Conservation (phyloP, 2,113 vertebrate species). For the Synodontis membranacea region DNA sequence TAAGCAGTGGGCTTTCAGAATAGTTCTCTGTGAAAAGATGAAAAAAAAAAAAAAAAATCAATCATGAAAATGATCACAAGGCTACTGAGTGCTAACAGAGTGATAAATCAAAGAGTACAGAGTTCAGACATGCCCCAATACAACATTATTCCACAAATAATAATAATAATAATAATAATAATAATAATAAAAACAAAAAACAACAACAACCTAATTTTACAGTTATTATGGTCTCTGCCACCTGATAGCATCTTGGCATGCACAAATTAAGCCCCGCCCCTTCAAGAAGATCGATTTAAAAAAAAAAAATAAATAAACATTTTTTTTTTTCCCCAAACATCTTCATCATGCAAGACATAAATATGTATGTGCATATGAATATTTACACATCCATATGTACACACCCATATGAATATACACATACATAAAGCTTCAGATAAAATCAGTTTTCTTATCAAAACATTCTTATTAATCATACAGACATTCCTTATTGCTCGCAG, state of each 20-base stretch:
- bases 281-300: slow-evolving; percentile 47
- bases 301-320: slow-evolving; percentile 33
- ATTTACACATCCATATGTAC: slow-evolving; percentile 59
- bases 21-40: slow-evolving; percentile 73
- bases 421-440: slow-evolving; percentile 65
- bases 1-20: slow-evolving; percentile 73
- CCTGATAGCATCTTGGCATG: slow-evolving; percentile 72
- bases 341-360: slow-evolving; percentile 75
- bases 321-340: slow-evolving; percentile 57
- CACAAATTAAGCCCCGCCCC: slow-evolving; percentile 66
- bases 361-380: slow-evolving; percentile 68
- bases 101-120: slow-evolving; percentile 46
- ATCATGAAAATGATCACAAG: slow-evolving; percentile 65
- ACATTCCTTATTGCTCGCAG: slow-evolving; percentile 72
- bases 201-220: slow-evolving; percentile 56
- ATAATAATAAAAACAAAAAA: slow-evolving; percentile 22
- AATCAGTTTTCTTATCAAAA: slow-evolving; percentile 64
- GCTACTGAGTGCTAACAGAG: slow-evolving; percentile 43
- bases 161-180: no score
- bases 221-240: slow-evolving; percentile 69
- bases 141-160: slow-evolving; percentile 25
- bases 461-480: slow-evolving; percentile 52
- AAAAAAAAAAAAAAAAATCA: slow-evolving; percentile 56
- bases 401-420: slow-evolving; percentile 66
- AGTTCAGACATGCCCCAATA: slow-evolving; percentile 60